phyloP scores from a whole-genome alignment of 2,113 vertebrate genomes.

The Parotia lawesii region DNA sequence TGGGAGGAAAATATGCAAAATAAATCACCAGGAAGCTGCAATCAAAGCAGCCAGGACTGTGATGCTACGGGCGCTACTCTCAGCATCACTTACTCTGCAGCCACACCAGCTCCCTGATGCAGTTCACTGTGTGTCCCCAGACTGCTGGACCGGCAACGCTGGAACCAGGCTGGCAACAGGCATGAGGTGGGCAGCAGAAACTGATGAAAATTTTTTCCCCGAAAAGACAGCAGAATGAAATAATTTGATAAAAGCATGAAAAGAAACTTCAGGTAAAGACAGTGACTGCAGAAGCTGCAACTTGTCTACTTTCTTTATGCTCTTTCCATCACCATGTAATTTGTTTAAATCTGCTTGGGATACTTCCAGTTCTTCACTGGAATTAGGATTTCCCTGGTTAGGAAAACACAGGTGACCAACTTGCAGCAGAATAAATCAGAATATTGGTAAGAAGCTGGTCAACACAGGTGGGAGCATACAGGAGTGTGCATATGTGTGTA shows the following conservation, averaged over 20 bases:
- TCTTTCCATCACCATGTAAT: neutral
- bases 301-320: neutral
- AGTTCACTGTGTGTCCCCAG: neutral
- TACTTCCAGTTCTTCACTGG: rapidly evolving
- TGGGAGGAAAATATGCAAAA: neutral
- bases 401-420: neutral
- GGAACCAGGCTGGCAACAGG: neutral
- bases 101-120: neutral
- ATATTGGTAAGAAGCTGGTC: neutral
- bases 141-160: neutral
- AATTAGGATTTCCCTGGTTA: neutral
- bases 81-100: neutral
- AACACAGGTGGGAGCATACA: neutral
- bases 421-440: neutral
- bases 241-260: neutral
- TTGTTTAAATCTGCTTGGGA: neutral
- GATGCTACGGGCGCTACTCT: neutral
- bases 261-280: neutral
- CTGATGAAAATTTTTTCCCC: neutral
- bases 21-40: neutral
- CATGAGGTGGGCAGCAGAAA: neutral
- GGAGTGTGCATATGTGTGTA: rapidly evolving
- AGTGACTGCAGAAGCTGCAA: neutral
- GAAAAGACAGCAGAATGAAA: neutral
- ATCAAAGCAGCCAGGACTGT: neutral